Conservation (phyloP, 2,113 vertebrate genomes). For the Psammodynastes pulverulentus region DNA sequence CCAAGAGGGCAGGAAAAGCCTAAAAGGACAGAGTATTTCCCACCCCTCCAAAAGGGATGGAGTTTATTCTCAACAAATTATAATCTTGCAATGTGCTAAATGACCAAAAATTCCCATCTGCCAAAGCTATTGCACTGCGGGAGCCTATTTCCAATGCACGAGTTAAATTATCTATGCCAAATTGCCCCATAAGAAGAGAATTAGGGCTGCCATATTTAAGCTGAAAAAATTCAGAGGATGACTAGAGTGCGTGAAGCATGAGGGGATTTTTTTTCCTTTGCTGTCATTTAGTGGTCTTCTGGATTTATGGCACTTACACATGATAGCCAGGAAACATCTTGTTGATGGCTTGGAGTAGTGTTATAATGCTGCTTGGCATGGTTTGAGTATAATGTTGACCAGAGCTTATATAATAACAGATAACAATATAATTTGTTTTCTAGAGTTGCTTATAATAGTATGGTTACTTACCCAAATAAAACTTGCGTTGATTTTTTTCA, state of each 20-base stretch:
- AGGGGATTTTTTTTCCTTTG: background rate
- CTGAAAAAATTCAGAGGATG: background rate
- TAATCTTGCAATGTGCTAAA: background rate
- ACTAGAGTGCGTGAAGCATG: background rate
- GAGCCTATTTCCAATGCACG: background rate
- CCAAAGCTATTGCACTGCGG: background rate
- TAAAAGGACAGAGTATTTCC: background rate
- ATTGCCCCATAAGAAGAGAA: background rate
- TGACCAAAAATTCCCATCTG: background rate
- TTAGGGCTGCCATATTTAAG: background rate
- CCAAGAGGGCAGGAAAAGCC: background rate
- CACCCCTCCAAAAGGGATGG: background rate
- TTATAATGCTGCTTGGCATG: background rate
- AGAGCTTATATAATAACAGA: background rate
- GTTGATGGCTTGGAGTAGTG: background rate
- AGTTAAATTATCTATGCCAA: background rate
- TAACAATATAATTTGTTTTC: background rate
- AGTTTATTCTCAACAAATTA: background rate
- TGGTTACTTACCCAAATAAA: background rate
- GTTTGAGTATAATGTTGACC: background rate
- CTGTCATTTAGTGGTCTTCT: background rate
- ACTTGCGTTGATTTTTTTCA: background rate
- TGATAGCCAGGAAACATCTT: background rate
- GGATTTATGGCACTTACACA: background rate
- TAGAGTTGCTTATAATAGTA: background rate